Conservation (phyloP, 2,888 invertebrate species). For the Pachliopta kotzebuea region DNA sequence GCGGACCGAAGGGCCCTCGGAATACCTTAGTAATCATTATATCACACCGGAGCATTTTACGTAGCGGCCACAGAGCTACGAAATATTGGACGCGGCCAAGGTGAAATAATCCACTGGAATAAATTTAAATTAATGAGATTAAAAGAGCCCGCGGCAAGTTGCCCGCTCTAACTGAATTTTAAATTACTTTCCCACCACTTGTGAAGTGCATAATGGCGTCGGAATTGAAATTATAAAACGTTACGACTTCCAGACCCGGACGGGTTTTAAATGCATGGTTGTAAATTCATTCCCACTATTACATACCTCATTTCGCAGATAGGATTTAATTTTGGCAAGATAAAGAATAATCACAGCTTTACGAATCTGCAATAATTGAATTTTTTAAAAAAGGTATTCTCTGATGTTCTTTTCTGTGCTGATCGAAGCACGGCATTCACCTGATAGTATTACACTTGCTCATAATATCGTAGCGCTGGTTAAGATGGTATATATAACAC, state of each 20-base stretch:
- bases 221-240: slow-evolving; percentile 61
- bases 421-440: no score
- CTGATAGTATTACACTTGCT: no score
- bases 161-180: slow-evolving; percentile 66
- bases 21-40: slow-evolving; percentile 24
- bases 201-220: slow-evolving; percentile 73
- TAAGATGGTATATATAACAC: no score
- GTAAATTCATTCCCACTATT: slow-evolving; percentile 2
- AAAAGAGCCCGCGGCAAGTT: slow-evolving; percentile 61
- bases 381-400: no score
- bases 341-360: neutral
- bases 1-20: slow-evolving; percentile 12
- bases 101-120: slow-evolving; percentile 71
- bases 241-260: slow-evolving; percentile 33
- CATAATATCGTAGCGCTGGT: no score
- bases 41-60: slow-evolving; percentile 24
- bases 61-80: slow-evolving; percentile 17
- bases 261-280: slow-evolving; percentile 12
- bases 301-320: neutral
- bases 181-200: slow-evolving; percentile 73
- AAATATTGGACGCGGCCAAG: slow-evolving; percentile 58
- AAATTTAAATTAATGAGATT: slow-evolving; percentile 79
- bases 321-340: neutral
- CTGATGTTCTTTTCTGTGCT: no score
- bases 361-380: no score